phyloP scores from a whole-genome alignment of 2,888 invertebrate species.

The Coelopa pilipes region DNA sequence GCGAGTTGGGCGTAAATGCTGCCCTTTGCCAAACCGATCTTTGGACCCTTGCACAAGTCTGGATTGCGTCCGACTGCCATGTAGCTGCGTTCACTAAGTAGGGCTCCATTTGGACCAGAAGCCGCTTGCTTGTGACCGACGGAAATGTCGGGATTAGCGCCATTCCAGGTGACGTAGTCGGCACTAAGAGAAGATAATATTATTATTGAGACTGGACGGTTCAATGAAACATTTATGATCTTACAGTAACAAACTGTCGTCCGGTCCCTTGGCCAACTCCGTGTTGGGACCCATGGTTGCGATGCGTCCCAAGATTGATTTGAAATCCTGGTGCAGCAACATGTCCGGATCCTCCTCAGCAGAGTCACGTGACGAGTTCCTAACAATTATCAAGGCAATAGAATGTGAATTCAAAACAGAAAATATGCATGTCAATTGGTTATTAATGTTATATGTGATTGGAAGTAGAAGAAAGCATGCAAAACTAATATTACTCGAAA shows the following conservation, averaged over 20 bases:
- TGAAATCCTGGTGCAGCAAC: conserved; percentile 58
- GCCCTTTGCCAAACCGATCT: conserved; percentile 78
- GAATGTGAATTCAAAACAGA: no score
- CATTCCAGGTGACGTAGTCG: conserved; percentile 87
- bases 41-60: conserved; percentile 78
- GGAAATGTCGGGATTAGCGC: conserved; percentile 76
- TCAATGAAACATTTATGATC: conserved; percentile 47
- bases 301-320: conserved; percentile 62
- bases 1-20: conserved; percentile 78
- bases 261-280: conserved; percentile 79
- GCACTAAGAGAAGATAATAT: conserved; percentile 69
- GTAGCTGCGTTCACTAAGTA: conserved; percentile 65
- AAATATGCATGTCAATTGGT: no score
- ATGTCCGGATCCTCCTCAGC: conserved; percentile 47
- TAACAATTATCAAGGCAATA: conserved; percentile 32
- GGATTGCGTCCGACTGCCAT: conserved; percentile 76
- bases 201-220: not conserved
- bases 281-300: conserved; percentile 77
- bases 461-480: no score
- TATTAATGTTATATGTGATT: no score
- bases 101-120: conserved; percentile 71
- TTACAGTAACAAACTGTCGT: conserved; percentile 82
- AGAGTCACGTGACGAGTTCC: conserved; percentile 54
- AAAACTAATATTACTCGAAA: no score
- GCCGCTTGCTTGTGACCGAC: conserved; percentile 68